These are phyloP conservation scores for Emydoidea blandingii DNA, from an alignment of 2,797 vertebrate species.

Conservation along the genomic window DNA sequence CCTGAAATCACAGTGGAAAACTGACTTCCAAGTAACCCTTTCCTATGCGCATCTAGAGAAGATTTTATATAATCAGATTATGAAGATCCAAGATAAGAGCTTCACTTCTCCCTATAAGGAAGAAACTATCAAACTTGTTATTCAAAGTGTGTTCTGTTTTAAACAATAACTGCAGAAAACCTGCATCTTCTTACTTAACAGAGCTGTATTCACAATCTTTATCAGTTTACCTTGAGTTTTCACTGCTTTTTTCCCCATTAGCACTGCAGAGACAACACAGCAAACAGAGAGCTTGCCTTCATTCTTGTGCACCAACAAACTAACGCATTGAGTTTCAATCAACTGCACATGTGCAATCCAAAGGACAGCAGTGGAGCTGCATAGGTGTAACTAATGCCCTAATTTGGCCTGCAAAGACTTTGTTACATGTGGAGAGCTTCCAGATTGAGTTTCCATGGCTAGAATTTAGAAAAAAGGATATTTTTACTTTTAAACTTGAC, in stretches of 20 bases:
- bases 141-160: not conserved
- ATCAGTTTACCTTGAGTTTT: not conserved
- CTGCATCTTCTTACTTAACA: not conserved
- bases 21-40: not conserved
- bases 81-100: not conserved
- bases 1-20: not conserved
- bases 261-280: not conserved
- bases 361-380: not conserved
- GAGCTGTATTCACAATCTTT: not conserved
- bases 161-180: not conserved
- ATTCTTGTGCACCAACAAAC: not conserved
- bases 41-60: not conserved
- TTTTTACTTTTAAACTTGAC: not conserved
- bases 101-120: not conserved
- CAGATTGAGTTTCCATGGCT: not conserved
- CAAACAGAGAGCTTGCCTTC: not conserved
- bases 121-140: not conserved
- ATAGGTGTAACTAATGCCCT: not conserved
- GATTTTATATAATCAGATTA: not conserved
- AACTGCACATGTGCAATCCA: not conserved
- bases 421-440: not conserved
- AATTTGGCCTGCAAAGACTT: not conserved
- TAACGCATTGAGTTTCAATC: not conserved
- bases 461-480: not conserved
- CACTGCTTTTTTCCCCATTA: not conserved